phyloP scores from a whole-genome alignment of 64 coral and sea anemone genomes.

The Cladopsammia gracilis region DNA sequence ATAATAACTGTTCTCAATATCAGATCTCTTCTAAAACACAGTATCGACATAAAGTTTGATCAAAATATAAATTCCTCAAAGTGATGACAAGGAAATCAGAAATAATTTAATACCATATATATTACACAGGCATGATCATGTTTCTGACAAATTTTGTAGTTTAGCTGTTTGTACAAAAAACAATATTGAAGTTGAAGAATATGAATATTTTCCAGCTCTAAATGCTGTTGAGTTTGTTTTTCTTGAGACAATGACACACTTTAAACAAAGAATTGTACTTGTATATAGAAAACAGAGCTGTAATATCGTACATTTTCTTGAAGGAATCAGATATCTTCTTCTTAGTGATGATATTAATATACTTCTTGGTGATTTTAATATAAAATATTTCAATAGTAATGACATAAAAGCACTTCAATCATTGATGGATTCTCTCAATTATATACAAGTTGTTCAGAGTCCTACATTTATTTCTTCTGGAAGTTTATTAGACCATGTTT shows the following conservation, averaged over 20 bases:
- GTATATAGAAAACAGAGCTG: constrained; percentile 39
- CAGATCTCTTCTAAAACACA: constrained; percentile 35
- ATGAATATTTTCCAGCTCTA: constrained; percentile 68
- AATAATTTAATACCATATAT: constrained; percentile 49
- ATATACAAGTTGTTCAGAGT: constrained; percentile 41
- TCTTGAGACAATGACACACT: constrained; percentile 17
- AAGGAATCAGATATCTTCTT: constrained; percentile 35
- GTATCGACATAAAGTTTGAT: constrained; percentile 6
- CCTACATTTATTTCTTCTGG: constrained; percentile 74
- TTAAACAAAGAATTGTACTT: constrained; percentile 10
- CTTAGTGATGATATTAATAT: constrained; percentile 33
- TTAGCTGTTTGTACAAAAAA: constrained; percentile 62
- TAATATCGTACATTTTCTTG: constrained; percentile 39
- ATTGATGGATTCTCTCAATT: constrained; percentile 62
- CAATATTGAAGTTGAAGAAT: constrained; percentile 44
- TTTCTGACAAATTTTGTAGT: constrained; percentile 67
- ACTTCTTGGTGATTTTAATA: constrained; percentile 78
- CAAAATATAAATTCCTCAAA: constrained; percentile 31
- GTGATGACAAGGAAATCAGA: constrained; percentile 58
- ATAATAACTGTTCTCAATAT: constrained; percentile 20
- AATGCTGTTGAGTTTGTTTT: constrained; percentile 66
- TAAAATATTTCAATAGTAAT: constrained; percentile 69
- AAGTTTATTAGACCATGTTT: constrained; percentile 67
- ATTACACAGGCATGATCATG: constrained; percentile 63
- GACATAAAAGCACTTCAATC: constrained; percentile 42